Base-by-base conservation (phyloP, 1,140 invertebrate species). In the Venturia canescens region DNA sequence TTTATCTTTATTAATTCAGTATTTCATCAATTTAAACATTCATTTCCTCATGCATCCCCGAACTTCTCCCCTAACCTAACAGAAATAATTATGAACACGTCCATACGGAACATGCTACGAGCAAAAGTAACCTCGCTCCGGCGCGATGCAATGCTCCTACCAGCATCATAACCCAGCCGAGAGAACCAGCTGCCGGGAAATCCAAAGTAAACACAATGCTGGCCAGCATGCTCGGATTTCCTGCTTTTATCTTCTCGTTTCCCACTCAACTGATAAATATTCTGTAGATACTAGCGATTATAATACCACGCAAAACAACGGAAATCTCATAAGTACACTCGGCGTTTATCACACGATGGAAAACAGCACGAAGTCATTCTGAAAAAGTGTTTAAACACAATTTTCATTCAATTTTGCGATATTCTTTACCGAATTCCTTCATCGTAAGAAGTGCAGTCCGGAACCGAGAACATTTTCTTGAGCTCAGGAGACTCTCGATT, bases 141-240 rank as follows among this genome's bases (percentile, higher is more conserved):
- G 79, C 63, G 79, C 79, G 60, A 77, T 77, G 78, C 77, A 74
- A 48, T 57, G 67, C 70, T 80, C 60, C 60, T 66, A 66, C 60
- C 60, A 66, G 60, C 60, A 66, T n/a, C 60, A 66, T 66, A 57
- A n/a, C 53, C n/a, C 53, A 69, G 26, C 72, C 57, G 23, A 66
- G 31, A 31, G 13, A 66, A 23, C 18, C 11, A 26, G 60, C 27
- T 66, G 60, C 60, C 3, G 7, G 23, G 6, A 66, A 66, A 26
- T 15, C 9, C 15, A 26, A 26, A 26, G 60, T 23, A 29, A 7
- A 66, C 60, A 66, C 21, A 66, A 29, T 7, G 23, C 4, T 4
- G 23, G 15, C 60, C 60, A 66, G 60, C 60, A 66, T 66, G 9
- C 60, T 29, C 26, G 9, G 26, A 27, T 23, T 66, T 26, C 26